Evolutionary conservation across 2,113 vertebrate genomes (phyloP), one percentile per base, ranked within the genome.

Genomic region (Manacus vitellinus): DNA sequence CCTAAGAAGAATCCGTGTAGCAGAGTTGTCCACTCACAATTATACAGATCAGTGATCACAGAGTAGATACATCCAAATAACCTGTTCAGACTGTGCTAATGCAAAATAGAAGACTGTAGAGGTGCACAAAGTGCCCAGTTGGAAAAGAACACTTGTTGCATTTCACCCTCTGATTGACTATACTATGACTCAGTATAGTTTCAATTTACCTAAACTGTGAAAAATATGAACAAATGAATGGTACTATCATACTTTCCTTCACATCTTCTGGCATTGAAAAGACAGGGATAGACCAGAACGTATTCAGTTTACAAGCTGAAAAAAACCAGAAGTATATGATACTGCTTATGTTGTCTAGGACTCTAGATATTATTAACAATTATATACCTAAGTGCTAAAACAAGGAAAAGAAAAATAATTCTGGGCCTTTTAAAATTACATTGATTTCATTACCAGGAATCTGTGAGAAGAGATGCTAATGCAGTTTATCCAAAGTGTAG

Each of bases 61-160:
- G 51, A 59, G 17, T 9, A 44, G 21, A 82, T 66, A 58, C 21
- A 70, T 35, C 31, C 14, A 70, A 16, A n/a, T 81, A 28, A 59
- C 31, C 33, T 54, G 5, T 61, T 82, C 74, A 73, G 54, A 65
- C 19, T 61, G 8, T 54, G 43, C 20, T 73, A 66, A 73, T 30
- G 33, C n/a, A 82, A 91, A 82, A 56, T 3, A 62, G 24, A 89
- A 72, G 16, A 22, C 31, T 68, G 31, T 2, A 11, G 46, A 55
- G 27, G 17, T 44, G 35, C 37, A 76, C 10, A 31, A 65, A 74
- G n/a, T 33, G 31, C 41, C 28, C 68, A 37, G 6, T 3, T 54
- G 63, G 30, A 46, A 74, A 78, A 77, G 73, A 65, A 44, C 6
- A 0, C 0, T 15, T 43, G 7, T 7, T 0, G 1, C n/a, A 56